A percentile compares a stretch with the other conserved stretches of the same genome.
Conservation (phyloP, 2,888 invertebrate species). For the Biston betularia region DNA sequence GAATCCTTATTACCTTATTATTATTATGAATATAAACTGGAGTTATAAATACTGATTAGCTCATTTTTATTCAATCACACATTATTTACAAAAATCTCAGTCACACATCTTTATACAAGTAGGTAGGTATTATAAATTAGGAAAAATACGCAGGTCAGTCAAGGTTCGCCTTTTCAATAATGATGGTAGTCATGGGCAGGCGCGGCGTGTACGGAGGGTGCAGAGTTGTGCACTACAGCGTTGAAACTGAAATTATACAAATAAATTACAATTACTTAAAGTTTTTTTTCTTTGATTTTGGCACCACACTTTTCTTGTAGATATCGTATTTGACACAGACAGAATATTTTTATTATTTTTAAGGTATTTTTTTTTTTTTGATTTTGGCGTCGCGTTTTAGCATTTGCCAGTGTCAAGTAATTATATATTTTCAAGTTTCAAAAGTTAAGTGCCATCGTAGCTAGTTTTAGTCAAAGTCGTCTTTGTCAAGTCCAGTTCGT, state of each 20-base stretch:
- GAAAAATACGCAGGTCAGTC: constrained; percentile 25
- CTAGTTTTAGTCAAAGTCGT: too few relatives aligned
- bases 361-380: too few relatives aligned
- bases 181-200: constrained; percentile 66
- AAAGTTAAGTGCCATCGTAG: too few relatives aligned
- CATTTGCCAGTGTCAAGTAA: too few relatives aligned
- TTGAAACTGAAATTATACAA: constrained; percentile 71
- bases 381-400: too few relatives aligned
- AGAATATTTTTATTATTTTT: too few relatives aligned
- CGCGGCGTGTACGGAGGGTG: constrained; percentile 67
- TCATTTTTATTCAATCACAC: constrained; percentile 42
- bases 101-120: constrained; percentile 51
- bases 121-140: constrained; percentile 33
- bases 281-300: too few relatives aligned
- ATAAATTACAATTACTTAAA: too few relatives aligned
- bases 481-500: too few relatives aligned
- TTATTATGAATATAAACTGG: background rate
- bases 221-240: constrained; percentile 80
- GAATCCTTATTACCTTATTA: background rate
- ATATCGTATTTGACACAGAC: too few relatives aligned
- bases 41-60: constrained; percentile 15
- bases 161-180: constrained; percentile 46
- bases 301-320: too few relatives aligned
- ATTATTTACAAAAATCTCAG: constrained; percentile 53
- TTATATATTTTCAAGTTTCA: too few relatives aligned